phyloP scores from a whole-genome alignment of 2,797 vertebrate genomes.

The Choloepus didactylus region DNA sequence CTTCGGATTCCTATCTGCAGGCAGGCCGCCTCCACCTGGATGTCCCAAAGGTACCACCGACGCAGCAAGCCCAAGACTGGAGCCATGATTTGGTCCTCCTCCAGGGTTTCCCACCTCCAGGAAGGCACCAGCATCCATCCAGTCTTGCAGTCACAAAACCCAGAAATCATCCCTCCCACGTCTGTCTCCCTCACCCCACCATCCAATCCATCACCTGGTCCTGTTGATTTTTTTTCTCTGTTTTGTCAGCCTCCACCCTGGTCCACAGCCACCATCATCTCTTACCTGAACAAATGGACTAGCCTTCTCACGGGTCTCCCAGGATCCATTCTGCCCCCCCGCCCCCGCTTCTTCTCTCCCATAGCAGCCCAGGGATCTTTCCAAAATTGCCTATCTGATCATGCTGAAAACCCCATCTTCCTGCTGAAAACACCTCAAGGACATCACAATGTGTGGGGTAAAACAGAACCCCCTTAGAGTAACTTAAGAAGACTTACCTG shows the following conservation, averaged over 20 bases:
- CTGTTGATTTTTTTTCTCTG: not conserved
- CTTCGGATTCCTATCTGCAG: not conserved
- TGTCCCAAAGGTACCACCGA: not conserved
- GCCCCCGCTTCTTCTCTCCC: not conserved
- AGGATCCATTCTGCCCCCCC: not conserved
- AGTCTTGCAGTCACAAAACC: not conserved
- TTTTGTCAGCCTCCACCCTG: not conserved
- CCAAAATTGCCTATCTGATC: not conserved
- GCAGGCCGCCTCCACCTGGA: not conserved
- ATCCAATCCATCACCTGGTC: not conserved
- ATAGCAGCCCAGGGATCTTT: not conserved
- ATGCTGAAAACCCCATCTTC: no score
- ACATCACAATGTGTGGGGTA: not conserved
- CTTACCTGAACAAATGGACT: not conserved
- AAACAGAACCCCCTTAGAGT: not conserved
- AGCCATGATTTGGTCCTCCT: not conserved
- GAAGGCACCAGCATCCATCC: not conserved
- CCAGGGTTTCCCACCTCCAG: not conserved
- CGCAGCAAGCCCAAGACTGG: not conserved
- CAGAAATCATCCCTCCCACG: not conserved
- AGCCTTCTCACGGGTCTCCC: not conserved
- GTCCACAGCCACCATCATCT: not conserved
- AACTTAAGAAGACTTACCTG: not conserved
- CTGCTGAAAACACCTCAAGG: not conserved
- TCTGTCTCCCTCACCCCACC: not conserved